Base-by-base conservation (phyloP, 2,113 vertebrate species). In the Trichomycterus rosablanca region DNA sequence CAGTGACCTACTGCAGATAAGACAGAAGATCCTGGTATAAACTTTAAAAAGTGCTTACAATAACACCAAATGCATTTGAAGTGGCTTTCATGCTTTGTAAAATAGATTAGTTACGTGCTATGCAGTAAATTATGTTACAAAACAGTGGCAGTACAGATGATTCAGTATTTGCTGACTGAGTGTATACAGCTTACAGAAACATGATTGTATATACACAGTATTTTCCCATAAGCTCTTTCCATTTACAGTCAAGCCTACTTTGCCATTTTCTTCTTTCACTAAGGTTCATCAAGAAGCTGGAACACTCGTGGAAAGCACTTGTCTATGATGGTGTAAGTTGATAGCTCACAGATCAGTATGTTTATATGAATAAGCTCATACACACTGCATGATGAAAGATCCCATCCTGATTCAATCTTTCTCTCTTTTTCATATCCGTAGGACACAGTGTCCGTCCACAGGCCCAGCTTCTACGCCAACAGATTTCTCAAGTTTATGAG, bases 401-500 rank as follows among this genome's bases (percentile, higher is more conserved):
- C 19, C 32, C 51, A 60, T 28, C 32, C 16, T 46, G 23, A 26
- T 63, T 30, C 44, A 56, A 45, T 48, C 59, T 65, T 64, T 54
- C 19, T 61, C 19, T 54, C 28, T 56, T 14, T 24, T 70, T 77
- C 22, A 30, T 39, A 20, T 57, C 30, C 58, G 19, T 76, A 97
- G 96, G 96, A 97, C 37, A 91, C 92, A 0, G 89, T 98, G 77
- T 98, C 96, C 0, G 96, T 98, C 70, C 96, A 98, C 71, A 86
- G 92, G 70, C 96, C 96, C 28, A 86, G 90, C 67, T 98, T 98
- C 86, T 98, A 97, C 49, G 94, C 96, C 57, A 92, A 92, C 73
- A 91, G 96, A 76, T 98, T 97, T 88, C 89, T 98, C 44, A 97
- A 95, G 80, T 98, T 98, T 82, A 97, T 98, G 96, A 97, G 89